A percentile compares a stretch with the other conserved stretches of the same genome.
Evolutionary conservation across 1,140 invertebrate genomes (phyloP).

Genomic region (Lucilia cuprina): DNA sequence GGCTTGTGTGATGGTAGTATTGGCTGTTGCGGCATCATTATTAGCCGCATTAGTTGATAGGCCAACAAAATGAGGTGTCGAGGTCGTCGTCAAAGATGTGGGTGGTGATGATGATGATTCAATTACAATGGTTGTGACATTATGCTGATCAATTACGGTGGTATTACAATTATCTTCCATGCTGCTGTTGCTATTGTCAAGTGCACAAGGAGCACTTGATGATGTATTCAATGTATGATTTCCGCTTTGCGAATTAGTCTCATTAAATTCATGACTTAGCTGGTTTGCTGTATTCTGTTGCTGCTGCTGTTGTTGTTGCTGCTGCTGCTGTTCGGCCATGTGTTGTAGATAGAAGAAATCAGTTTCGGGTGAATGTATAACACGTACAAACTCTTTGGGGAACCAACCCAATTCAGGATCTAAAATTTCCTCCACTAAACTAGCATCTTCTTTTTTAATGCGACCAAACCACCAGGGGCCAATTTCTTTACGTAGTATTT

Average conservation of each 20-base stretch:
- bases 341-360: conserved; percentile 49
- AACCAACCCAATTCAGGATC: conserved; percentile 60
- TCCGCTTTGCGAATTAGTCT: not conserved
- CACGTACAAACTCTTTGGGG: conserved; percentile 60
- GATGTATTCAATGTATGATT: conserved; percentile 33
- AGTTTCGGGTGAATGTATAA: conserved; percentile 52
- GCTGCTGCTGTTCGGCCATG: conserved; percentile 21
- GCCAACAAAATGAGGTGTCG: not conserved
- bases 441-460: conserved; percentile 55
- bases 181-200: not conserved
- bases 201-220: conserved; percentile 9
- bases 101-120: conserved; percentile 46
- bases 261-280: not conserved
- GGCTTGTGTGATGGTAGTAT: not conserved
- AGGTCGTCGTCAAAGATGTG: not conserved
- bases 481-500: conserved; percentile 57
- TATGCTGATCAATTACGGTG: conserved; percentile 52
- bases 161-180: conserved; percentile 34
- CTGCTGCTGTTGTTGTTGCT: not conserved
- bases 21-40: not conserved
- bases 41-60: not conserved
- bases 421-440: conserved; percentile 50
- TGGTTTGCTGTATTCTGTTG: not conserved
- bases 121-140: conserved; percentile 58
- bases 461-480: conserved; percentile 61